Evolutionary conservation across 2,797 vertebrate species (phyloP), one percentile per base, ranked within the genome.

Genomic region (Chromis chromis): DNA sequence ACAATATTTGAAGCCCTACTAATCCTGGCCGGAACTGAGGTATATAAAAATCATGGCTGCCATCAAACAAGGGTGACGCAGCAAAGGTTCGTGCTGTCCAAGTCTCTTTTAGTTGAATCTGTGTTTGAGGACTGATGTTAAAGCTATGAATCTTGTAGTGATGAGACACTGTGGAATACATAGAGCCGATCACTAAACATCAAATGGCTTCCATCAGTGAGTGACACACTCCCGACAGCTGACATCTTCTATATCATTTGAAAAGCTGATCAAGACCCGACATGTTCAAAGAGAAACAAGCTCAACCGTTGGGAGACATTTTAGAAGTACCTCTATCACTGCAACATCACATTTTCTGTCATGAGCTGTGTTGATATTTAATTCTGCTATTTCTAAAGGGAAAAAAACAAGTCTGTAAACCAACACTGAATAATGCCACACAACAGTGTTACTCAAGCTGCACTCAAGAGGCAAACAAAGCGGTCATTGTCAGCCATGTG

Each of bases 401-500:
- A n/a, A n/a, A 65, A 31, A 74, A 76, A 72, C 57, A 44, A 60
- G 52, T 52, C 59, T 79, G 74, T 69, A 65, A 83, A 74, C 25
- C 28, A 63, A 79, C 7, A 6, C 78, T 74, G 65, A 84, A 78
- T 13, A 52, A 69, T 31, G 56, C 46, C 33, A 67, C 3, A 44
- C 55, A 48, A 71, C 67, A 65, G 62, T 54, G 52, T 66, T 80
- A 72, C 21, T 33, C 10, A 14, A 67, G 65, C 63, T 63, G 78
- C 63, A 69, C 48, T 64, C 56, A 74, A 77, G 65, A 77, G 28
- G 19, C 2, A 2, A 79, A 91, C 85, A 91, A 91, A 76, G 76
- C 33, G 4, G 48, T 68, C 75, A 76, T 83, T 92, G 87, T 92
- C 70, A 77, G 70, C 70, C 61, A 52, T 46, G 78, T 66, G 77